phyloP scores from a whole-genome alignment of 2,113 vertebrate species.

The Ornithorhynchus anatinus region DNA sequence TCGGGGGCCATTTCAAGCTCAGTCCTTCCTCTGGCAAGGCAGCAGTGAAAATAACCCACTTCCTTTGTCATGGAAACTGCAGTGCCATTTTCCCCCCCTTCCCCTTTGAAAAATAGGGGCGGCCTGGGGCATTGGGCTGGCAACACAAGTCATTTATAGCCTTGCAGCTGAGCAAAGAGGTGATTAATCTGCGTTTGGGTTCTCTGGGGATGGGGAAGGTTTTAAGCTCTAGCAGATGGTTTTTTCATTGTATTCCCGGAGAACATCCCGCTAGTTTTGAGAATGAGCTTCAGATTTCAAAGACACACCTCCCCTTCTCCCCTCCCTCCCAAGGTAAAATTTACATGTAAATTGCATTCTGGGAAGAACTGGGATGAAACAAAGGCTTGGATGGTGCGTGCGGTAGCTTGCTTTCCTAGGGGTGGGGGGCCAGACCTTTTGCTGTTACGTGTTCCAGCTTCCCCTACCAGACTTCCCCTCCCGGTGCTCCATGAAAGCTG shows the following conservation, averaged over 20 bases:
- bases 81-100: neutral
- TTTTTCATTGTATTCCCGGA: neutral
- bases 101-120: slow-evolving; percentile 21
- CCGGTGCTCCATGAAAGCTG: too few species aligned
- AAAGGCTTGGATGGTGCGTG: too few species aligned
- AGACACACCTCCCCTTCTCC: too few species aligned
- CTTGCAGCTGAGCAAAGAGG: neutral
- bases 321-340: neutral
- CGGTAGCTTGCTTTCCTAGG: too few species aligned
- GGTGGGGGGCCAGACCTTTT: too few species aligned
- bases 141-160: neutral
- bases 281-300: too few species aligned
- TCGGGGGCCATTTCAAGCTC: neutral
- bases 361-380: neutral
- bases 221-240: neutral
- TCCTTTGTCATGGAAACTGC: neutral
- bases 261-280: neutral
- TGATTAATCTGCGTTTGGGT: neutral
- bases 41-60: neutral
- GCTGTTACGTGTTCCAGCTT: too few species aligned
- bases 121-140: neutral
- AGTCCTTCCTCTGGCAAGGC: neutral
- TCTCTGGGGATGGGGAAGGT: neutral
- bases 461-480: too few species aligned
- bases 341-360: neutral